A percentile compares a stretch with the other conserved stretches of the same genome.
These are phyloP conservation scores for Linyphia triangularis DNA, from an alignment of 2,888 invertebrate species.

Conservation along the genomic window DNA sequence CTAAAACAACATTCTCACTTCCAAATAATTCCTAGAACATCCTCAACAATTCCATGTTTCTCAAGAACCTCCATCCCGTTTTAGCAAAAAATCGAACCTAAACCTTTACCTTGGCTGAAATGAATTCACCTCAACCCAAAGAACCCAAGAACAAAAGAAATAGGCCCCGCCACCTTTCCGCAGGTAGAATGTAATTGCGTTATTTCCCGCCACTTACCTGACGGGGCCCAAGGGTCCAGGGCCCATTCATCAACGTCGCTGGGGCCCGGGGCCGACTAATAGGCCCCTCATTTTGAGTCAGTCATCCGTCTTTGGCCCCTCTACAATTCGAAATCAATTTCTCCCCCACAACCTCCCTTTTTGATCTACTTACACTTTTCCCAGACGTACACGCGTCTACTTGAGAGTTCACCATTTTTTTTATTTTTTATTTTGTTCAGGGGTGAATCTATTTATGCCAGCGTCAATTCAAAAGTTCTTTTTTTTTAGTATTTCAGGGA, in stretches of 20 bases:
- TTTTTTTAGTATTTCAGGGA: not conserved
- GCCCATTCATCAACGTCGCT: slow-evolving; percentile 63
- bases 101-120: too few relatives aligned
- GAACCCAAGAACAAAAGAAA: slow-evolving; percentile 10
- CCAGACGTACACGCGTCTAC: not conserved
- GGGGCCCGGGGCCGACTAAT: slow-evolving; percentile 46
- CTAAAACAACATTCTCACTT: too few relatives aligned
- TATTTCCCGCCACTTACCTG: slow-evolving; percentile 49
- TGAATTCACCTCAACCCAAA: not conserved
- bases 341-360: slow-evolving; percentile 35
- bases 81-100: too few relatives aligned
- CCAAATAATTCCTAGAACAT: too few relatives aligned
- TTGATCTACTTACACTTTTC: slow-evolving; percentile 39
- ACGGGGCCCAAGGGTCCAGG: not conserved
- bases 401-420: not conserved
- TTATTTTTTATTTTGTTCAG: slow-evolving; percentile 25
- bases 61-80: too few relatives aligned
- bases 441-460: slow-evolving; percentile 7
- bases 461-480: not conserved
- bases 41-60: too few relatives aligned
- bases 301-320: slow-evolving; percentile 48
- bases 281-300: slow-evolving; percentile 47
- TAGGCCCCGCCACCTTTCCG: not conserved
- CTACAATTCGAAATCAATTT: slow-evolving; percentile 57
- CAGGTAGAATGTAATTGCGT: slow-evolving; percentile 57